These are phyloP conservation scores for Dryomyza anilis DNA, from an alignment of 2,888 invertebrate genomes.

Conservation along the genomic window DNA sequence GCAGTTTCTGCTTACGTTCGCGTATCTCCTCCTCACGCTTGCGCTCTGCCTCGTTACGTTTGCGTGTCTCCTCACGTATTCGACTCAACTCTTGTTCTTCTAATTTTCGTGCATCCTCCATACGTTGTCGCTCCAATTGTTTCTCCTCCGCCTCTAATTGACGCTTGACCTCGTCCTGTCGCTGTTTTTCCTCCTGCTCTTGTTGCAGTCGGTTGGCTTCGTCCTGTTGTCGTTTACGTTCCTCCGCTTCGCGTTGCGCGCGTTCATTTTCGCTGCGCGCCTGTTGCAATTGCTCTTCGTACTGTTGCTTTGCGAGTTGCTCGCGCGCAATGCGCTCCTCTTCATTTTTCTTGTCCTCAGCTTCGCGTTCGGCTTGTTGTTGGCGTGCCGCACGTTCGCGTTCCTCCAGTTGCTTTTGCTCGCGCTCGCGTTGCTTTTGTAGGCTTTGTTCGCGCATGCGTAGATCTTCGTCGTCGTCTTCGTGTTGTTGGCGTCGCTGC, in stretches of 20 bases:
- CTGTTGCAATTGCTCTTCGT: slow-evolving; percentile 44
- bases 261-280: slow-evolving; percentile 49
- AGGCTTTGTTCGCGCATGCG: slow-evolving; percentile 44
- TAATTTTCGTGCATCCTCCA: slow-evolving; percentile 46
- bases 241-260: slow-evolving; percentile 47
- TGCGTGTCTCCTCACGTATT: slow-evolving; percentile 48
- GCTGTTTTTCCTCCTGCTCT: slow-evolving; percentile 47
- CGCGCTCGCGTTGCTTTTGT: slow-evolving; percentile 42
- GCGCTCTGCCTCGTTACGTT: slow-evolving; percentile 46
- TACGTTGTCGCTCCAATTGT: slow-evolving; percentile 43
- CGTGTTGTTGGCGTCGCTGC: slow-evolving; percentile 35
- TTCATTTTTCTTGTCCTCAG: slow-evolving; percentile 42
- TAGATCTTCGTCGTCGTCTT: slow-evolving; percentile 42
- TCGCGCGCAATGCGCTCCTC: slow-evolving; percentile 47
- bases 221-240: slow-evolving; percentile 47
- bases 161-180: slow-evolving; percentile 47
- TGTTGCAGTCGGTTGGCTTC: slow-evolving; percentile 45
- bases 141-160: slow-evolving; percentile 53
- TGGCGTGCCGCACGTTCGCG: slow-evolving; percentile 41
- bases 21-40: slow-evolving; percentile 53
- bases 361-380: slow-evolving; percentile 43
- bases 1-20: slow-evolving; percentile 44
- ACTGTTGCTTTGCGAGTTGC: slow-evolving; percentile 46
- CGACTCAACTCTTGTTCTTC: slow-evolving; percentile 51
- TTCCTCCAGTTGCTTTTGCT: slow-evolving; percentile 40